These are phyloP conservation scores for Macropodus opercularis DNA, from an alignment of 2,797 vertebrate genomes.

Conservation along the genomic window DNA sequence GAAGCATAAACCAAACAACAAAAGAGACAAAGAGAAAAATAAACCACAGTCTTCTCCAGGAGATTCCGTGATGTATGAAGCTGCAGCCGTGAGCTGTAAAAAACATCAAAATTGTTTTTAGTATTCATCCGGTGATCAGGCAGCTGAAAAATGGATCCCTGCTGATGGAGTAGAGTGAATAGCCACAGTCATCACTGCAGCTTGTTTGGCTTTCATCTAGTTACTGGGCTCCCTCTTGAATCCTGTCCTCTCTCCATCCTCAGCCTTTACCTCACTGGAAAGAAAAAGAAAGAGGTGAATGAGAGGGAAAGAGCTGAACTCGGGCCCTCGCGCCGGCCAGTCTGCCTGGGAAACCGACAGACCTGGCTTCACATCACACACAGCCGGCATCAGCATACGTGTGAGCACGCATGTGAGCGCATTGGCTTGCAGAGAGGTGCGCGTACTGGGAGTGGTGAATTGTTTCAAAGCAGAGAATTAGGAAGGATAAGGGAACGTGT, in stretches of 20 bases:
- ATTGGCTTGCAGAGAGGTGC: conserved; percentile 30
- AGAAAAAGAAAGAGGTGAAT: conserved; percentile 19
- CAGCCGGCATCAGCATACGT: conserved; percentile 50
- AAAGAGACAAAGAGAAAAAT: background rate
- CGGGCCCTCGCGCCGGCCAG: conserved; percentile 41
- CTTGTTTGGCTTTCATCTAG: conserved; percentile 22
- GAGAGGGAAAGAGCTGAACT: conserved; percentile 21
- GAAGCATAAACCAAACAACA: background rate
- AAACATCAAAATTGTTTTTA: conserved; percentile 4
- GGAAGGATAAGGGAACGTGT: conserved; percentile 36
- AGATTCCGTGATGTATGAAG: no score
- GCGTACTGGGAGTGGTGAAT: conserved; percentile 30
- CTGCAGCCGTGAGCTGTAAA: background rate
- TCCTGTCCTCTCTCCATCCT: conserved; percentile 44
- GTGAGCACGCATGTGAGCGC: conserved; percentile 40
- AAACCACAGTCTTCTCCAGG: no score
- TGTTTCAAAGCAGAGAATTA: conserved; percentile 54
- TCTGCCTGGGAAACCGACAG: conserved; percentile 61
- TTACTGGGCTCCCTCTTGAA: conserved; percentile 18
- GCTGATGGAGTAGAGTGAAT: conserved; percentile 7
- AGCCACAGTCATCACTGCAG: conserved; percentile 10
- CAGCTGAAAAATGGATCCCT: background rate
- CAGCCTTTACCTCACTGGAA: conserved; percentile 27
- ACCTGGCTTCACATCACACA: conserved; percentile 68
- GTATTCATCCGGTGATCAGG: conserved; percentile 3